phyloP scores from a whole-genome alignment of 2,888 invertebrate species.

The Apeira syringaria region DNA sequence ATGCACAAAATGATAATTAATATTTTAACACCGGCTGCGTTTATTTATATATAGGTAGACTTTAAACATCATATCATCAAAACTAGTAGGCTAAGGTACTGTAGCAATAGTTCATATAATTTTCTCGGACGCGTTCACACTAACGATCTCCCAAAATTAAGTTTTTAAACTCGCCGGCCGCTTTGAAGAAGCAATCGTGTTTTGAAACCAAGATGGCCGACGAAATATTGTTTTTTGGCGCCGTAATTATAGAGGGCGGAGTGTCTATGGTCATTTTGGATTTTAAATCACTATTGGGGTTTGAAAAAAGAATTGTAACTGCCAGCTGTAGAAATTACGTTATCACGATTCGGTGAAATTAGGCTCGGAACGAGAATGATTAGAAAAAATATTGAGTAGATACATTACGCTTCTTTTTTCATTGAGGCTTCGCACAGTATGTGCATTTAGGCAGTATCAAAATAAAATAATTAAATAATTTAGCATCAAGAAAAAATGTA shows the following conservation, averaged over 20 bases:
- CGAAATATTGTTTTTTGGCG: conserved; percentile 39
- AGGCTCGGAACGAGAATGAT: too few species aligned
- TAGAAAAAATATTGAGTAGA: too few species aligned
- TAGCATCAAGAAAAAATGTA: too few species aligned
- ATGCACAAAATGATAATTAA: too few species aligned
- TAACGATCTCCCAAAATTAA: conserved; percentile 29
- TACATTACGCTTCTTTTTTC: too few species aligned
- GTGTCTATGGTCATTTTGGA: conserved; percentile 39
- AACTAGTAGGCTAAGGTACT: conserved; percentile 1
- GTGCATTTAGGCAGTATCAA: too few species aligned
- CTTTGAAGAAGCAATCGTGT: conserved; percentile 25
- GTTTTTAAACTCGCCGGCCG: conserved; percentile 27
- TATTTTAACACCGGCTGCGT: too few species aligned
- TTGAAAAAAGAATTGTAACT: conserved; percentile 5
- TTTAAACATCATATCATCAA: too few species aligned
- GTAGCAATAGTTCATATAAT: background rate
- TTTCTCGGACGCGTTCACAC: conserved; percentile 8
- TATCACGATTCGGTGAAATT: background rate
- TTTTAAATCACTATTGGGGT: conserved; percentile 21
- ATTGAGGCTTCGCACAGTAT: too few species aligned
- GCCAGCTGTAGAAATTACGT: background rate
- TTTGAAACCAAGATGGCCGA: conserved; percentile 49
- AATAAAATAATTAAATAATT: too few species aligned
- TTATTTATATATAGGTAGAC: too few species aligned
- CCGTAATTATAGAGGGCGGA: conserved; percentile 42